Evolutionary conservation across 2,888 invertebrate species (phyloP).

Genomic region (Stenichneumon culpator): DNA sequence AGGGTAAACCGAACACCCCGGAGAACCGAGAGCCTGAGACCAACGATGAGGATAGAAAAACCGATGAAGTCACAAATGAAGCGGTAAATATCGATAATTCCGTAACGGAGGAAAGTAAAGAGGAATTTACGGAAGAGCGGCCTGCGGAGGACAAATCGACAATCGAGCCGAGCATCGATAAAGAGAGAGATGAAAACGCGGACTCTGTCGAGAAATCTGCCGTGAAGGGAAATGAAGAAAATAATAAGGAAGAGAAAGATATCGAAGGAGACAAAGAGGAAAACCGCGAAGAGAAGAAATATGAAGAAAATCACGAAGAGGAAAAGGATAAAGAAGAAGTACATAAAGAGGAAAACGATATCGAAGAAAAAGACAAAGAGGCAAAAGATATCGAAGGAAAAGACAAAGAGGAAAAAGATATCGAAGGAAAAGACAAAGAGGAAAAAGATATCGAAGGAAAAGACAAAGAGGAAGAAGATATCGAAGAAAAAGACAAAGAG

Average conservation of each 20-base stretch:
- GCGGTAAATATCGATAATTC: conserved; percentile 12
- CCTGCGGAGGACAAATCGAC: conserved; percentile 21
- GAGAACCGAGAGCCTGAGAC: neutral
- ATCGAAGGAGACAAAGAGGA: neutral
- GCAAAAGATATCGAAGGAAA: neutral
- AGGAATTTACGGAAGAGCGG: conserved; percentile 14
- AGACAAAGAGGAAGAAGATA: neutral
- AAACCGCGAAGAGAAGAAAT: conserved; percentile 25
- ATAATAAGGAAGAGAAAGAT: neutral
- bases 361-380: conserved; percentile 44
- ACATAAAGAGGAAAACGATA: conserved; percentile 10
- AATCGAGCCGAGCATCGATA: conserved; percentile 12
- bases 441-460: neutral
- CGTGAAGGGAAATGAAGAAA: conserved; percentile 14
- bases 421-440: neutral
- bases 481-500: neutral
- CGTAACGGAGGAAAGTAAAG: neutral
- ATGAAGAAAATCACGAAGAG: neutral
- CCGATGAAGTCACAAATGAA: conserved; percentile 26
- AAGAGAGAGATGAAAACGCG: conserved; percentile 4
- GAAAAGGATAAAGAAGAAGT: conserved; percentile 15
- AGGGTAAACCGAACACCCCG: neutral
- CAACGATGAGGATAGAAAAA: neutral
- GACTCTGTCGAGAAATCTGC: conserved; percentile 18
- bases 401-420: conserved; percentile 10